These are phyloP conservation scores for Venturia canescens DNA, from an alignment of 1,140 invertebrate species.

Conservation along the genomic window DNA sequence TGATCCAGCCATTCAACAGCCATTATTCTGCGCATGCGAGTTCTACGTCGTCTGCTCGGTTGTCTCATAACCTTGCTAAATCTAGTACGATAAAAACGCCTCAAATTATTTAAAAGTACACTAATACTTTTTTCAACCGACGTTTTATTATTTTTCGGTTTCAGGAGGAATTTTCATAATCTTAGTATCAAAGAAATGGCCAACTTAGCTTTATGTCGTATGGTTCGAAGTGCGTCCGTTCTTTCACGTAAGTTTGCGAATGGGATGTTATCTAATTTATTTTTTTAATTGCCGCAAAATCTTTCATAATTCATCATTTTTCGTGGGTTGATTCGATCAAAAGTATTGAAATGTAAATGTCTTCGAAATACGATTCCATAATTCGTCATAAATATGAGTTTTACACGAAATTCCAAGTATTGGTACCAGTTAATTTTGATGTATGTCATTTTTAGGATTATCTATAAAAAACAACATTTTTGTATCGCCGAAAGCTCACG, in stretches of 20 bases:
- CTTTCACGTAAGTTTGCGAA: constrained; percentile 11
- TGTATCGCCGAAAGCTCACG: background rate
- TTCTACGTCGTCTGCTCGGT: too few species aligned
- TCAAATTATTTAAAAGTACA: too few species aligned
- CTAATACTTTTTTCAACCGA: too few species aligned
- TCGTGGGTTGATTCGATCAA: background rate
- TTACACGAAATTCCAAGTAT: background rate
- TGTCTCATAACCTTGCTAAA: too few species aligned
- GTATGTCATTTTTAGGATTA: constrained; percentile 15
- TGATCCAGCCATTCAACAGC: too few species aligned
- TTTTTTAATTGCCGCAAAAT: too few species aligned
- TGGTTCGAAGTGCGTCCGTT: background rate
- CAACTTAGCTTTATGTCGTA: constrained; percentile 1
- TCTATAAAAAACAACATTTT: background rate
- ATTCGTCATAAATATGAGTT: background rate
- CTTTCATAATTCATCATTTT: background rate
- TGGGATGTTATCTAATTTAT: constrained; percentile 8
- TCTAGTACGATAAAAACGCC: too few species aligned
- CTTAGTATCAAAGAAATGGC: constrained; percentile 1
- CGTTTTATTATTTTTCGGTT: background rate
- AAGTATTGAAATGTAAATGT: too few species aligned
- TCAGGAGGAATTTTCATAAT: background rate
- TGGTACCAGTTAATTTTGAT: background rate
- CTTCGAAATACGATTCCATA: too few species aligned
- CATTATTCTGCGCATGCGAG: too few species aligned